phyloP scores from a whole-genome alignment of 1,140 invertebrate species.

The Sarcophaga peregrina region DNA sequence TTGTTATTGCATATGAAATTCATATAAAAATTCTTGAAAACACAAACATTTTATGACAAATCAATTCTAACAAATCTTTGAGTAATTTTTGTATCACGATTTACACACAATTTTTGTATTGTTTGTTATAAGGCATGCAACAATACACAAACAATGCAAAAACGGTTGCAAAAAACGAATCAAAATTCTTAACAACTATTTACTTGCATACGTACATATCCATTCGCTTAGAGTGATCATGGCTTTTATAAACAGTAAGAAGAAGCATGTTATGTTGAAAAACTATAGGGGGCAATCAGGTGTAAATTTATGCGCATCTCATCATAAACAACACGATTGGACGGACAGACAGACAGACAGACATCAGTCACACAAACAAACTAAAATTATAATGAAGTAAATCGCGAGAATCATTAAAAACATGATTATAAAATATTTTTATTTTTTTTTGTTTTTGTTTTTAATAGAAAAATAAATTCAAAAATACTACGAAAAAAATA shows the following conservation, averaged over 20 bases:
- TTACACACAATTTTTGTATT: neutral
- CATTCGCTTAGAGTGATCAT: neutral
- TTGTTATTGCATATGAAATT: too few relatives aligned
- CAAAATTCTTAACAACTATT: neutral
- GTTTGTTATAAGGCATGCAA: neutral
- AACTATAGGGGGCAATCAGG: slow-evolving; percentile 43
- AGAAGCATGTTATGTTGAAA: slow-evolving; percentile 28
- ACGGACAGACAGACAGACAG: neutral
- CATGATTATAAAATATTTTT: slow-evolving; percentile 21
- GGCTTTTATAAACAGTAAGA: neutral
- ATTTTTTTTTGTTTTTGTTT: neutral
- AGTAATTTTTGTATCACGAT: neutral
- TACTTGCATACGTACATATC: neutral
- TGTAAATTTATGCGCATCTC: slow-evolving; percentile 45
- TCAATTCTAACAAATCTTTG: neutral
- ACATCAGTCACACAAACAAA: neutral
- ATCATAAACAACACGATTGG: slow-evolving; percentile 7
- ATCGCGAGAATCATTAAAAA: slow-evolving; percentile 11
- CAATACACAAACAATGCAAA: too few relatives aligned
- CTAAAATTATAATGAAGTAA: neutral
- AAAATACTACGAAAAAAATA: slow-evolving; percentile 26
- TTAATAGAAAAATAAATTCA: neutral
- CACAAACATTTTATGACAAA: neutral
- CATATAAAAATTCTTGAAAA: neutral
- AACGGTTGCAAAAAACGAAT: neutral